Evolutionary conservation across 2,113 vertebrate genomes (phyloP), one percentile per base, ranked within the genome.

Genomic region (Petroica traversi): DNA sequence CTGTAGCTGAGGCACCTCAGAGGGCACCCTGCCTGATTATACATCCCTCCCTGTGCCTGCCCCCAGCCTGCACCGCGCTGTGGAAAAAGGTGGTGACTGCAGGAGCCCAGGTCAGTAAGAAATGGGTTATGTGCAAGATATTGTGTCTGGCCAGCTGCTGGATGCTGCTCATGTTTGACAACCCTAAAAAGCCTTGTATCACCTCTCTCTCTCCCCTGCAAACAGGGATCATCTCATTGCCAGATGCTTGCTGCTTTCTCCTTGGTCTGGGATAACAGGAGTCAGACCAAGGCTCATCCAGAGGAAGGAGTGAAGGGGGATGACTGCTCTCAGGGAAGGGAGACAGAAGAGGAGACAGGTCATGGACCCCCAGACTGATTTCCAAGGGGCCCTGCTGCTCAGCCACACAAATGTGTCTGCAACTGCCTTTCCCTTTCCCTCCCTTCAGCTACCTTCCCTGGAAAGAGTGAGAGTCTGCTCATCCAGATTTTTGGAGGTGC

Each of bases 151-250:
- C 6, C 8, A 54, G 34, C 20, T 73, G 36, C 36, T 88, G 52
- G 13, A 72, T 14, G 26, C 8, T 75, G 66, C 17, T 78, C 19
- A 9, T 71, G 16, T 19, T 71, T 33, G 29, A 84, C 9, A 87
- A 5, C 25, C 15, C 19, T 49, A 43, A n/a, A 78, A 67, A 59
- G 1, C 28, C 31, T 81, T 63, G 14, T 31, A 5, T 54, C 5
- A 43, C 1, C 2, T 3, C 4, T 1, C 1, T n/a, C n/a, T n/a
- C n/a, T n/a, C n/a, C 12, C 2, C 19, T n/a, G 41, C n/a, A 48
- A 66, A 43, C 4, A 43, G 19, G 20, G 40, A n/a, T 5, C 31
- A 45, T 34, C 19, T 90, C 43, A 14, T 6, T 82, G 57, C 16
- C 49, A 82, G 64, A 76, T 72, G 8, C 19, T 72, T 19, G 26